phyloP scores from a whole-genome alignment of 1,140 invertebrate species.

The Drosophila leontia region DNA sequence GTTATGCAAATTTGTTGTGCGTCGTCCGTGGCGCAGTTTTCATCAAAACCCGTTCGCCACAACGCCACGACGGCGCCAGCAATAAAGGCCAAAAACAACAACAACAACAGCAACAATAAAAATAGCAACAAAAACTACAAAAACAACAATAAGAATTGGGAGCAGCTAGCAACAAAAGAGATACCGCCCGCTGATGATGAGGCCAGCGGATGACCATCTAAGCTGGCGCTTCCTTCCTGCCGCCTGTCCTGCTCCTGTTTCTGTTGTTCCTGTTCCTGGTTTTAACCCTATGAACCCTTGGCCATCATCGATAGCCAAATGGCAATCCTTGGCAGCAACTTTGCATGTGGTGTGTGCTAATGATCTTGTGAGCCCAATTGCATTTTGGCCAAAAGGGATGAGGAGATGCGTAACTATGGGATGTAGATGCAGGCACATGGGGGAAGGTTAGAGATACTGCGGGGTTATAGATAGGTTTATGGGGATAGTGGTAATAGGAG shows the following conservation, averaged over 20 bases:
- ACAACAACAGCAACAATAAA: slow-evolving; percentile 1
- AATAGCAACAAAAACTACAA: not conserved
- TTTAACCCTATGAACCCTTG: slow-evolving; percentile 5
- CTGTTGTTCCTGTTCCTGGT: not conserved
- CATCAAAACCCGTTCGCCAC: slow-evolving; percentile 71
- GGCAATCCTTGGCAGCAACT: slow-evolving; percentile 28
- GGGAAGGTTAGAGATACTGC: not conserved
- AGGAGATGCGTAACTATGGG: not conserved
- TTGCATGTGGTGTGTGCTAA: slow-evolving; percentile 35
- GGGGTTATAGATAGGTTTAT: not conserved
- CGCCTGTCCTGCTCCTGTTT: not conserved
- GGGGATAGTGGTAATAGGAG: not conserved
- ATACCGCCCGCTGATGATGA: slow-evolving; percentile 36
- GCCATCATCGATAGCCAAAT: slow-evolving; percentile 9
- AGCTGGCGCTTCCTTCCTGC: slow-evolving; percentile 36
- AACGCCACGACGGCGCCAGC: slow-evolving; percentile 40
- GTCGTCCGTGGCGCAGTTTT: slow-evolving; percentile 67
- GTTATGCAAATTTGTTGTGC: slow-evolving; percentile 80
- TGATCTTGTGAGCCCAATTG: slow-evolving; percentile 28
- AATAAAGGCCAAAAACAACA: slow-evolving; percentile 44
- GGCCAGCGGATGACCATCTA: slow-evolving; percentile 32
- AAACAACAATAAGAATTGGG: slow-evolving; percentile 12
- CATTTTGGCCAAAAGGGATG: slow-evolving; percentile 4
- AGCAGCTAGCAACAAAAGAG: slow-evolving; percentile 24
- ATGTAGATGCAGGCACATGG: not conserved